Base-by-base conservation (phyloP, 2,888 invertebrate species). In the Xanthorhoe spadicearia region DNA sequence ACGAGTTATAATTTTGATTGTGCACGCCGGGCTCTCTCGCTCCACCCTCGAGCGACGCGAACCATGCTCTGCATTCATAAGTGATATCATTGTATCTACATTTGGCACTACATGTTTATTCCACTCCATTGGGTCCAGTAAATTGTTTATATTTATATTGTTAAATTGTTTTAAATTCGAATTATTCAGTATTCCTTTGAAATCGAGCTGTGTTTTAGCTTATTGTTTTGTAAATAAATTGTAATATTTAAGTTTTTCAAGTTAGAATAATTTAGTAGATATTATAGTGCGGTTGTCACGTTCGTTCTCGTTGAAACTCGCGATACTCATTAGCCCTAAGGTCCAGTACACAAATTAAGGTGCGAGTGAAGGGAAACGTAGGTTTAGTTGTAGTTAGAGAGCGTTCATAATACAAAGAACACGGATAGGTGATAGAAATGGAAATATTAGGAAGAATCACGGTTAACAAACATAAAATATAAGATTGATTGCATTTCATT, bases 251-350 rank as follows among this genome's bases (percentile, higher is more conserved):
- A 49, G 62, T 66, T 59, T 17, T 53, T 48, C 43, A 51, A 56
- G 2, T 67, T 67, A 49, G 32, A 59, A 58, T 56, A 19, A 60
- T 63, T 38, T 57, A 23, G 57, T 56, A 53, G 18, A 55, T 64
- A 60, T 32, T 57, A 19, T 49, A 48, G 50, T 48, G 48, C 8
- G 55, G 61, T 55, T 32, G 57, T 38, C 51, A 38, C 23, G 58
- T 23, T 43, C 57, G n/a, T 35, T 46, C 49, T 50, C 53, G 38
- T 52, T 43, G 49, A 15, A 61, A 57, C 61, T 61, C 50, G 65
- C 64, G 52, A 69, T 69, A 69, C 69, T 71, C 69, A 66, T 69
- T 71, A 71, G 65, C 49, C 43, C 13, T 66, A 66, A 61, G 66
- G 65, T 66, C 56, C 62, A 58, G 48, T 59, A 55, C 68, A 64